These are phyloP conservation scores for Tokudaia muenninki DNA, from an alignment of 2,797 vertebrate species.

Conservation along the genomic window DNA sequence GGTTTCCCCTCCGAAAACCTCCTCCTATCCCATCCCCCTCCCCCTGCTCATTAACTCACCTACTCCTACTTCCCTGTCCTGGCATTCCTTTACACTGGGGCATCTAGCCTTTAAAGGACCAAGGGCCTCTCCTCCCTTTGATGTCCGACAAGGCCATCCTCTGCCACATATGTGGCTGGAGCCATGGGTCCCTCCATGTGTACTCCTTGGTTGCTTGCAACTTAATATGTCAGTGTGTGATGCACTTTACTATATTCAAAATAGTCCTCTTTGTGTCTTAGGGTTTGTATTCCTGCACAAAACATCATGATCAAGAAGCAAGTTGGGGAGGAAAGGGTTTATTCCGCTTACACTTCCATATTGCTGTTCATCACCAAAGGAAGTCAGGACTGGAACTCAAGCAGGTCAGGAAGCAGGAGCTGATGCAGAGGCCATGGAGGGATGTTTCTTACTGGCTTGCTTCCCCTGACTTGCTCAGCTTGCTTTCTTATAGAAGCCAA, in stretches of 20 bases:
- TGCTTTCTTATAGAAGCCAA: neutral
- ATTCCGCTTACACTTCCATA: neutral
- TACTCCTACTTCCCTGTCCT: too few relatives aligned
- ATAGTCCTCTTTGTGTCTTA: neutral
- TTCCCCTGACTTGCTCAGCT: neutral
- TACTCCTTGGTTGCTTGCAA: neutral
- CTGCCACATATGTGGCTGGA: too few relatives aligned
- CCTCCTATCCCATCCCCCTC: too few relatives aligned
- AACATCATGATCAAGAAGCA: neutral
- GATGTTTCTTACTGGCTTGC: neutral
- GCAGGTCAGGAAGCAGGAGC: neutral
- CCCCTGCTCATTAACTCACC: too few relatives aligned
- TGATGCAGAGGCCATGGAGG: neutral
- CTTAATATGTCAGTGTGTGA: neutral
- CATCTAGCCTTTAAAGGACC: too few relatives aligned
- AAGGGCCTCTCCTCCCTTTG: too few relatives aligned
- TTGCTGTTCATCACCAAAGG: neutral
- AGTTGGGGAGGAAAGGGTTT: neutral
- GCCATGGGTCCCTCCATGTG: too few relatives aligned
- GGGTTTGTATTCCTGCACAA: neutral
- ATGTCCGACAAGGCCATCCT: too few relatives aligned
- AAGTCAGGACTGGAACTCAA: neutral
- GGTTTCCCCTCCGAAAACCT: too few relatives aligned
- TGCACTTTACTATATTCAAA: neutral
- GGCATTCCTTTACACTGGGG: too few relatives aligned